Evolutionary conservation across 2,113 vertebrate genomes (phyloP).

Genomic region (Cathartes aura): DNA sequence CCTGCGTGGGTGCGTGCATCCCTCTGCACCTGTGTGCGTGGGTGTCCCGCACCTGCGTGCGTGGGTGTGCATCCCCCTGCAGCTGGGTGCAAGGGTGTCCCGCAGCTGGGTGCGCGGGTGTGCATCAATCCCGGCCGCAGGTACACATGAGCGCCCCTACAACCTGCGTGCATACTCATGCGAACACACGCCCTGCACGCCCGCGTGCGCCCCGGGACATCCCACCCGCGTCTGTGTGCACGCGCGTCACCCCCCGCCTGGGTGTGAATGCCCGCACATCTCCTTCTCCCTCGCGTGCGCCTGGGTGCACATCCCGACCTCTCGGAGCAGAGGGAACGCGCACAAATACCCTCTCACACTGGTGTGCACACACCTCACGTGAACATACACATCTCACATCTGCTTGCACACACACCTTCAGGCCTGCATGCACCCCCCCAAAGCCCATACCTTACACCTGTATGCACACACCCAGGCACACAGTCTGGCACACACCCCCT

Average conservation of each 20-base stretch:
- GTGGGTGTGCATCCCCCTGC: background rate
- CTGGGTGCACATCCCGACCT: background rate
- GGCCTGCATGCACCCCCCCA: background rate
- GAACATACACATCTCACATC: background rate
- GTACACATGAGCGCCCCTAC: too few relatives aligned
- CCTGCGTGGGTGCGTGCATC: background rate
- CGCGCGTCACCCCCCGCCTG: rapidly evolving
- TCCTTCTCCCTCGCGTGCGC: background rate
- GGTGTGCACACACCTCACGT: rapidly evolving
- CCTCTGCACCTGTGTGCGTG: background rate
- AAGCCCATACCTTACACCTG: background rate
- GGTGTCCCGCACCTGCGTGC: background rate
- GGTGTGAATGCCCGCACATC: too few relatives aligned
- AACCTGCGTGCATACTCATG: background rate
- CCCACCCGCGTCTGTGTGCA: too few relatives aligned
- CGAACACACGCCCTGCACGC: too few relatives aligned
- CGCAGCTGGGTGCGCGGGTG: background rate
- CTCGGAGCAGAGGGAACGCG: background rate
- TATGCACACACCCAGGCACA: background rate
- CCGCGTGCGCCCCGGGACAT: too few relatives aligned
- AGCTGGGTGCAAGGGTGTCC: background rate
- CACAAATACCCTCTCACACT: background rate
- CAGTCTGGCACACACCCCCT: too few relatives aligned
- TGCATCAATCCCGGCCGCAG: background rate
- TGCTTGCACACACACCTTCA: background rate